Evolutionary conservation across 2,888 invertebrate genomes (phyloP).

Genomic region (Agrenia bidenticulata): DNA sequence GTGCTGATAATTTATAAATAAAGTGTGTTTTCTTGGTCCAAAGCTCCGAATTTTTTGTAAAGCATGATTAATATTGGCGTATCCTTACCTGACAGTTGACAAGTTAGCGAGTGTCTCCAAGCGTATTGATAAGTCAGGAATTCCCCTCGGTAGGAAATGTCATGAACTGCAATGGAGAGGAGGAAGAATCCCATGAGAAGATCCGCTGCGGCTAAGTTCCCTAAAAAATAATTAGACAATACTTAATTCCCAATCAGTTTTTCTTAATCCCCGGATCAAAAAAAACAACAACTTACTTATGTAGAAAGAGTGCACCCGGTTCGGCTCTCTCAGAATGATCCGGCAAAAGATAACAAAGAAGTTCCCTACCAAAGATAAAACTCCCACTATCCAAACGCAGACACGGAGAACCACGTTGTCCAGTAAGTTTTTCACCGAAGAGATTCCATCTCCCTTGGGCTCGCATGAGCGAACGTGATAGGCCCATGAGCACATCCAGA

Average conservation of each 20-base stretch:
- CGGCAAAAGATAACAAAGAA: slow-evolving; percentile 62
- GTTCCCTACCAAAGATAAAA: slow-evolving; percentile 64
- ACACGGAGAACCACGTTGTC: slow-evolving; percentile 62
- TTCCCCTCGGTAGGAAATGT: slow-evolving; percentile 60
- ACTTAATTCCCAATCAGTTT: no score
- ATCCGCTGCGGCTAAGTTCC: slow-evolving; percentile 65
- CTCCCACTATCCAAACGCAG: slow-evolving; percentile 66
- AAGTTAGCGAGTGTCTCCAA: slow-evolving; percentile 63
- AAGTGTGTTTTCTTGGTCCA: no score
- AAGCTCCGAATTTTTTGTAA: no score
- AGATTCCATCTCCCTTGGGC: slow-evolving; percentile 65
- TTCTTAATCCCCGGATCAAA: no score
- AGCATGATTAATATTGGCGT: no score
- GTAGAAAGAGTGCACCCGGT: slow-evolving; percentile 65
- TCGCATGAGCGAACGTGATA: slow-evolving; percentile 62
- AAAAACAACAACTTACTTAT: no score
- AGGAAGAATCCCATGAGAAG: slow-evolving; percentile 66
- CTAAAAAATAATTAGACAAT: no score
- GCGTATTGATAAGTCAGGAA: slow-evolving; percentile 62
- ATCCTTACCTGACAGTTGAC: slow-evolving; percentile 62
- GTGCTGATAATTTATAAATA: no score
- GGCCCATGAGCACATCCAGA: slow-evolving; percentile 62
- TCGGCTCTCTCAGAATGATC: slow-evolving; percentile 61
- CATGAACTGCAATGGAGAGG: slow-evolving; percentile 63
- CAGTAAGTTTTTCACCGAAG: slow-evolving; percentile 62